These are phyloP conservation scores for Gallinago stenura DNA, from an alignment of 2,797 vertebrate species.

Conservation along the genomic window DNA sequence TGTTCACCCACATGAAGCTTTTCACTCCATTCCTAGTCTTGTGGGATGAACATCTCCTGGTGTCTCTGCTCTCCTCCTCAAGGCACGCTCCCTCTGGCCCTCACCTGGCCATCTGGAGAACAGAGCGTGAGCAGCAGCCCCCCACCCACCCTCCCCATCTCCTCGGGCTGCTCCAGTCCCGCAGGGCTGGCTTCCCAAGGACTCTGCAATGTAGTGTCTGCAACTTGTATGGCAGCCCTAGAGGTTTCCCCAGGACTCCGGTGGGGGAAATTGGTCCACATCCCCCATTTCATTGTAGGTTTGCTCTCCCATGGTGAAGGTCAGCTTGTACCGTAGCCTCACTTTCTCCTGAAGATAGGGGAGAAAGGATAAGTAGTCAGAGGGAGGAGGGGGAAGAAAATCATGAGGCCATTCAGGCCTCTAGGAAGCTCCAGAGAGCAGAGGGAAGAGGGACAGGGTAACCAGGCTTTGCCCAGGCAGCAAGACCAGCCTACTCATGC, in stretches of 20 bases:
- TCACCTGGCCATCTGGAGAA: neutral
- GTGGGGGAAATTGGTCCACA: conserved; percentile 94
- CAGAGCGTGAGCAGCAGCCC: conserved; percentile 20
- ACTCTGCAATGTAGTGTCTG: conserved; percentile 23
- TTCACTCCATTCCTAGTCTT: neutral
- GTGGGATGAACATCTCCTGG: conserved; percentile 9
- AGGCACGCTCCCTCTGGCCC: neutral
- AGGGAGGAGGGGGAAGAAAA: neutral
- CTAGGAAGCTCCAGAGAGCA: neutral
- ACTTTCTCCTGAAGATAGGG: conserved; percentile 89
- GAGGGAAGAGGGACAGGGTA: neutral
- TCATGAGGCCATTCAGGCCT: neutral
- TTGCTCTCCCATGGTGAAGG: conserved; percentile 90
- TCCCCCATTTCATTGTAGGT: conserved; percentile 92
- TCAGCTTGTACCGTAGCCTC: conserved; percentile 94
- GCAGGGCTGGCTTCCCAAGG: neutral
- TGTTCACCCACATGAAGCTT: neutral
- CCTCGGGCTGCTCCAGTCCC: conserved; percentile 16
- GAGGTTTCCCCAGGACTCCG: conserved; percentile 91
- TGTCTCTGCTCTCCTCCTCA: conserved; percentile 20
- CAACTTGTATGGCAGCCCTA: conserved; percentile 61
- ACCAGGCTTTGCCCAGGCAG: neutral
- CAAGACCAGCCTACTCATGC: neutral
- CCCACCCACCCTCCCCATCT: neutral
- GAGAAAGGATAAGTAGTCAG: neutral